These are phyloP conservation scores for Theristicus caerulescens DNA, from an alignment of 2,113 vertebrate species.

Conservation along the genomic window DNA sequence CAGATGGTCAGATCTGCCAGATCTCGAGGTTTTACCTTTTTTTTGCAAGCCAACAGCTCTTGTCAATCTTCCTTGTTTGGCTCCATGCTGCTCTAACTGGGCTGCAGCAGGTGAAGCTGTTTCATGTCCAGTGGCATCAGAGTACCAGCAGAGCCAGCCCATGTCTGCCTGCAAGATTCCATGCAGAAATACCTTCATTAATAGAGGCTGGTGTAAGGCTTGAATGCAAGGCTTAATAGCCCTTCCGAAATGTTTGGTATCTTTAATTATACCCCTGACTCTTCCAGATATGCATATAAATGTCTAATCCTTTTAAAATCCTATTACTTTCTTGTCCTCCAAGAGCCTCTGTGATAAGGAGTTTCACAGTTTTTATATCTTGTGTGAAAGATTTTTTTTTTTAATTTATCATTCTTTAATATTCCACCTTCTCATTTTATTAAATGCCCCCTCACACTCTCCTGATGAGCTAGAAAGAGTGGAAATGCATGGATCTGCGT, in stretches of 20 bases:
- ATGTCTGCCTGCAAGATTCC: accelerated
- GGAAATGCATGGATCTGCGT: background rate
- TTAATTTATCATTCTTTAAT: background rate
- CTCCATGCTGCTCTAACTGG: background rate
- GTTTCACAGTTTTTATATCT: background rate
- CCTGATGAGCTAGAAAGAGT: background rate
- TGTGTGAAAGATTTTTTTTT: background rate
- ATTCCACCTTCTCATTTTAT: background rate
- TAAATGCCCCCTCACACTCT: background rate
- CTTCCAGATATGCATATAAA: slow-evolving; percentile 14
- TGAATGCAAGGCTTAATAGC: background rate
- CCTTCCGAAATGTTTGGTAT: background rate
- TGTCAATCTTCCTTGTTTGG: accelerated
- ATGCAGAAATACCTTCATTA: background rate
- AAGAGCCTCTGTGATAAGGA: background rate
- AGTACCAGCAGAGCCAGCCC: background rate
- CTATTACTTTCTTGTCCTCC: slow-evolving; percentile 15
- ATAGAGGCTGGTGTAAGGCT: background rate
- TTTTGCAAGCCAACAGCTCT: background rate
- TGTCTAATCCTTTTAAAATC: slow-evolving; percentile 26
- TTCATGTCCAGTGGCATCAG: background rate
- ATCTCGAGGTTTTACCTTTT: background rate
- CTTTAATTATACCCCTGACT: background rate
- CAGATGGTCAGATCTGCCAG: background rate
- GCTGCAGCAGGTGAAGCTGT: background rate